Evolutionary conservation across 2,113 vertebrate genomes (phyloP).

Genomic region (Gymnobelideus leadbeateri): DNA sequence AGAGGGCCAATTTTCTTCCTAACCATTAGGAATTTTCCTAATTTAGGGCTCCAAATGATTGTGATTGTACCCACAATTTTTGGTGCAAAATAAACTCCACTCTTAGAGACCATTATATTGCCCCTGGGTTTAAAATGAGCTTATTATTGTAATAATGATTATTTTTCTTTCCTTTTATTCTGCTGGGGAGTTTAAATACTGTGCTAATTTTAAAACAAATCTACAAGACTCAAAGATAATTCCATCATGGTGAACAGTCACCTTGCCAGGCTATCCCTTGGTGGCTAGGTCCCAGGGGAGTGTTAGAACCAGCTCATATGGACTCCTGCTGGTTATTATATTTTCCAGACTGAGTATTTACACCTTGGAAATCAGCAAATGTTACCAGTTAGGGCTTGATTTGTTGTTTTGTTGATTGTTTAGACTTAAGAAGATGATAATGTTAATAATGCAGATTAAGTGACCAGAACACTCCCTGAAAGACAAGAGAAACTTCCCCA

Average conservation of each 20-base stretch:
- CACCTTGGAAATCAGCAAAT: not conserved
- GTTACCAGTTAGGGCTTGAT: not conserved
- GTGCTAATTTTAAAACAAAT: not conserved
- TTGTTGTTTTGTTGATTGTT: not conserved
- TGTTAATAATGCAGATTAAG: not conserved
- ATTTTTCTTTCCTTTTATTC: not conserved
- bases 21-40: not conserved
- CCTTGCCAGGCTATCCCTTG: not conserved
- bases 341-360: not conserved
- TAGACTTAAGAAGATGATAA: not conserved
- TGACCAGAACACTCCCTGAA: not conserved
- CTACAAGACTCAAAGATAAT: not conserved
- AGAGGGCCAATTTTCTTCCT: not conserved
- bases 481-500: not conserved
- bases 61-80: not conserved
- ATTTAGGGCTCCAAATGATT: not conserved
- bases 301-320: not conserved
- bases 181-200: not conserved
- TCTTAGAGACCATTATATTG: not conserved
- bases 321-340: not conserved
- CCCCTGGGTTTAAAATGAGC: not conserved
- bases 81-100: not conserved
- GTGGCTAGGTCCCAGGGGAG: not conserved
- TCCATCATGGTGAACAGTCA: not conserved
- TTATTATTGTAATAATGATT: not conserved